These are phyloP conservation scores for Xestoiulus laeticollis DNA, from an alignment of 2,888 invertebrate genomes.

Conservation along the genomic window DNA sequence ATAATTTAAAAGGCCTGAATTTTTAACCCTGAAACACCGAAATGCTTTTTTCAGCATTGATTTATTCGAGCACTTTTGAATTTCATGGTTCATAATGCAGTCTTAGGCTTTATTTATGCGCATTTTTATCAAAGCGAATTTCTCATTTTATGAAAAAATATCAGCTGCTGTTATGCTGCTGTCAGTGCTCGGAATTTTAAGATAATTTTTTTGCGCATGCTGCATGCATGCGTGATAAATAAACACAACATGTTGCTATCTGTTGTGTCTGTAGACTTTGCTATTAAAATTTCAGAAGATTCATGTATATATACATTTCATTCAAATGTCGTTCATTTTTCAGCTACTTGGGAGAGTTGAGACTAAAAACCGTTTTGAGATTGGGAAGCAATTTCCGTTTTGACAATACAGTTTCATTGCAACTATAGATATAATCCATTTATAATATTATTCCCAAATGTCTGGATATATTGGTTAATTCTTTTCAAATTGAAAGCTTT, in stretches of 20 bases:
- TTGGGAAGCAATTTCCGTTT: background rate
- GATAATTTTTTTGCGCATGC: background rate
- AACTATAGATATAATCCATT: background rate
- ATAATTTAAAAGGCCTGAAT: too few species aligned
- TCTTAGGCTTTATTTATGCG: background rate
- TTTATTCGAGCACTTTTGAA: background rate
- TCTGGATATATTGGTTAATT: background rate
- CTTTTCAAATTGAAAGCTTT: background rate
- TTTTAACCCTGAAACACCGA: too few species aligned
- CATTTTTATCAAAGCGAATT: background rate
- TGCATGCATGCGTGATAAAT: too few species aligned
- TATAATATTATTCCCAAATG: background rate
- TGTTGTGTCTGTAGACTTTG: too few species aligned
- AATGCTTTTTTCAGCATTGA: background rate
- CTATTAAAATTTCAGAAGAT: too few species aligned
- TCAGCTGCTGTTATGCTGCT: background rate
- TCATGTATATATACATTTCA: too few species aligned
- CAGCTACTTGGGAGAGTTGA: too few species aligned
- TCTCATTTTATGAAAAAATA: background rate
- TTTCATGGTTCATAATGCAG: background rate
- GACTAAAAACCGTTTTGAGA: background rate
- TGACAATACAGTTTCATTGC: too few species aligned
- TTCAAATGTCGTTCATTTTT: too few species aligned
- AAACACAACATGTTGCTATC: background rate
- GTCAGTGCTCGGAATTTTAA: background rate